phyloP scores from a whole-genome alignment of 2,797 vertebrate genomes.

The Cryptoprocta ferox region DNA sequence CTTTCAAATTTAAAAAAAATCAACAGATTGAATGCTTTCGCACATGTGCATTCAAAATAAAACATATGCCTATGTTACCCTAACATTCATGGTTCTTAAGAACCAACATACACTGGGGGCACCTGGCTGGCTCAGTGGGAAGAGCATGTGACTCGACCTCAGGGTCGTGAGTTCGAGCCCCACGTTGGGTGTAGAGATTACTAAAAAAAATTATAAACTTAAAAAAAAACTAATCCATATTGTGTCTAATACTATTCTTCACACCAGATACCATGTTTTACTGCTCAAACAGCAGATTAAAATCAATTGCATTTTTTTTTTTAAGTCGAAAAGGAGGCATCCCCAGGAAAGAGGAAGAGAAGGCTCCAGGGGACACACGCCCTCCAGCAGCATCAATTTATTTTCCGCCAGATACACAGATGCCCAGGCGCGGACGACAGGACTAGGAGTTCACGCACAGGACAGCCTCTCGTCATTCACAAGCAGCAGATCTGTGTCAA shows the following conservation, averaged over 20 bases:
- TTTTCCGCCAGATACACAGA: background rate
- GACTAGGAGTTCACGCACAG: no score
- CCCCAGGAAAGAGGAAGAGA: background rate
- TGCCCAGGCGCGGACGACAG: fast-evolving
- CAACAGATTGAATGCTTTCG: background rate
- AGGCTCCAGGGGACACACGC: no score
- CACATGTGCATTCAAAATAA: background rate
- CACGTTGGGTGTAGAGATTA: background rate
- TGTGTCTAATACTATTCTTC: background rate
- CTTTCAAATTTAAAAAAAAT: background rate
- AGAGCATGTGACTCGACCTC: background rate
- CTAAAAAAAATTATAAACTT: background rate
- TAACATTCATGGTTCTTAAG: background rate
- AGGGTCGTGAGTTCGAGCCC: background rate
- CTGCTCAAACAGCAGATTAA: background rate
- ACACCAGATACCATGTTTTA: background rate
- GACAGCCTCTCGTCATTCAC: background rate
- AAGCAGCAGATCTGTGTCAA: no score
- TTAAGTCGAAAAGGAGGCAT: background rate
- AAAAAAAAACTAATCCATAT: background rate
- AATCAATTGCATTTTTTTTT: background rate
- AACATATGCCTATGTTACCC: background rate
- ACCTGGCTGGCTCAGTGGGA: background rate
- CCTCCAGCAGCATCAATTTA: no score
- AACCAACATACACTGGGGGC: background rate